A percentile compares a stretch with the other conserved stretches of the same genome.
phyloP scores from a whole-genome alignment of 2,113 vertebrate genomes.

The Marcusenius ussheri region DNA sequence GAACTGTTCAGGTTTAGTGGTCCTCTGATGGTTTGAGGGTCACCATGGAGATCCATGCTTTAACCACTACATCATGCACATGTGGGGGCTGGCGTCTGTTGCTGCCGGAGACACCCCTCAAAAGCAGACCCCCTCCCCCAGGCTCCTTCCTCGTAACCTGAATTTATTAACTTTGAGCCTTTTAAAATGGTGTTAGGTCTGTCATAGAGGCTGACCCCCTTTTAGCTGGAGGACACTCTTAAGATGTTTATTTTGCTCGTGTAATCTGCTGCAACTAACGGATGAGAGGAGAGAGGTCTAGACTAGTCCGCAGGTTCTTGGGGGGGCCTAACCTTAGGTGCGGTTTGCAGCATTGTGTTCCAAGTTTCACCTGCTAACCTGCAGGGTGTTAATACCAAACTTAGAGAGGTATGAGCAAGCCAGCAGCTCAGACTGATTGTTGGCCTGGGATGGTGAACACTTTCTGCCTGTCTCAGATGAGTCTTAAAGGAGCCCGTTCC shows the following conservation, averaged over 20 bases:
- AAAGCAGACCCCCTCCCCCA: not conserved
- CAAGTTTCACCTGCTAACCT: not conserved
- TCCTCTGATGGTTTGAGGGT: not conserved
- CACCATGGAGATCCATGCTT: not conserved
- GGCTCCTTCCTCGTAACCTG: not conserved
- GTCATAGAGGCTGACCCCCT: not conserved
- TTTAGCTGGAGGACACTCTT: not conserved
- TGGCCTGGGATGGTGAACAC: not conserved
- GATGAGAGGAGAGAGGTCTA: not conserved
- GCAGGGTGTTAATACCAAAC: not conserved
- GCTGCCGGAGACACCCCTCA: not conserved
- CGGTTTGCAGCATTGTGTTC: not conserved
- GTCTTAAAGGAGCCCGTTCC: not conserved
- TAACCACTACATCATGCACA: not conserved
- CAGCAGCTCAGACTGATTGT: not conserved
- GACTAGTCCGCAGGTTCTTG: not conserved
- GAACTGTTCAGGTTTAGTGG: not conserved
- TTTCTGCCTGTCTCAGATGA: not conserved
- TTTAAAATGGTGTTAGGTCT: not conserved
- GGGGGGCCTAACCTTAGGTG: not conserved
- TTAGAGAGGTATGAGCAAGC: not conserved
- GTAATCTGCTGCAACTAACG: not conserved
- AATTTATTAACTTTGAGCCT: not conserved
- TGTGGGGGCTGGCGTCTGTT: not conserved
- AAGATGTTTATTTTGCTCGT: not conserved